phyloP scores from a whole-genome alignment of 2,113 vertebrate species.

The Marmota monax region DNA sequence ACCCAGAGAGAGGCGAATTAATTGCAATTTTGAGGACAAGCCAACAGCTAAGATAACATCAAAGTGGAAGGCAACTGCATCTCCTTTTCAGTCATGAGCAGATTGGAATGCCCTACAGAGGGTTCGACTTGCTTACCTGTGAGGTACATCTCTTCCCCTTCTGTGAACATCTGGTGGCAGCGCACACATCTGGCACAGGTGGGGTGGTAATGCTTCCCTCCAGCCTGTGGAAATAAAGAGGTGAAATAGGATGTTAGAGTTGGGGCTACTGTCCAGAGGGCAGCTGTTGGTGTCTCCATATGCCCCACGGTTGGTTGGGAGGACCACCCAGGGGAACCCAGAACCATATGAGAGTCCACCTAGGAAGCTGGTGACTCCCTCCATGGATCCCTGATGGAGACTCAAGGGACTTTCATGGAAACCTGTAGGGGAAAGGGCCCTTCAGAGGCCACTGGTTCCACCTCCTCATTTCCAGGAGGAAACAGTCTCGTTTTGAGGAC shows the following conservation, averaged over 20 bases:
- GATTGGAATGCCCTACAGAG: neutral
- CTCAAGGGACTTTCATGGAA: neutral
- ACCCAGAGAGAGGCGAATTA: conserved; percentile 53
- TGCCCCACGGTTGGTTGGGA: neutral
- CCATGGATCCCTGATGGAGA: neutral
- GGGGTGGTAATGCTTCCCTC: conserved; percentile 98
- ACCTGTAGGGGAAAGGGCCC: neutral
- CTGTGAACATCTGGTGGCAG: conserved; percentile 98
- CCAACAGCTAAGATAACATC: neutral
- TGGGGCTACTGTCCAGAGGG: neutral
- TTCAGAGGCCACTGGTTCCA: neutral
- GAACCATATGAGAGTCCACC: neutral
- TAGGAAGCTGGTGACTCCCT: neutral
- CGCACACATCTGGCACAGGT: conserved; percentile 97
- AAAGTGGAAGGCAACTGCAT: neutral
- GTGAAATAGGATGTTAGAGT: neutral
- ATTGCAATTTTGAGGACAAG: conserved; percentile 52
- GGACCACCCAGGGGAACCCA: neutral
- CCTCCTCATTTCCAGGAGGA: neutral
- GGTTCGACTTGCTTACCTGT: conserved; percentile 90
- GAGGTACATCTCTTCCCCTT: conserved; percentile 99
- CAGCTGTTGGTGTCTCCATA: neutral
- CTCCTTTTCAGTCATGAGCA: neutral
- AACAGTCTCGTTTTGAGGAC: neutral
- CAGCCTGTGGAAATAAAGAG: conserved; percentile 88